Conservation (phyloP, 2,113 vertebrate genomes). For the Nothobranchius furzeri region DNA sequence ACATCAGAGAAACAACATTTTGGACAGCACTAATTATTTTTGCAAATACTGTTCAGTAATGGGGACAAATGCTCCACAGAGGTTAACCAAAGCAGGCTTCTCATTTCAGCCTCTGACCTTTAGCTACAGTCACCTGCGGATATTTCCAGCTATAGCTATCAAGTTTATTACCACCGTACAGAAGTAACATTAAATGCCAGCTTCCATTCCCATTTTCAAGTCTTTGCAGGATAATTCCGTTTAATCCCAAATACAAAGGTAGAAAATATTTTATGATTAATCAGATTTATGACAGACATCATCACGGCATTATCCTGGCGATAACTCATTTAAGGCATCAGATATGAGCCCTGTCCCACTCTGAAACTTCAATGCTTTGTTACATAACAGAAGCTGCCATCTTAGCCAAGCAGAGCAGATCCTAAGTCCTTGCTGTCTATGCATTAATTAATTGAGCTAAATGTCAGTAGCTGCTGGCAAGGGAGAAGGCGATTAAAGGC, state of each 20-base stretch:
- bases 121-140: not conserved
- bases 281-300: not conserved
- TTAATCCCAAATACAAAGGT: not conserved
- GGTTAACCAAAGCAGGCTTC: not conserved
- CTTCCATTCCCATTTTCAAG: not conserved
- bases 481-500: constrained; percentile 66
- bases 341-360: not conserved
- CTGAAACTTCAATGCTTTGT: constrained; percentile 2
- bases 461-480: constrained; percentile 75
- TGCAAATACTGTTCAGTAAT: not conserved
- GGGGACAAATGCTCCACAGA: not conserved
- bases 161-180: not conserved
- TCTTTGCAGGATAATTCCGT: not conserved
- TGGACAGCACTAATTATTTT: not conserved
- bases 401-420: constrained; percentile 37
- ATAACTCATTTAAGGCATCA: constrained; percentile 4
- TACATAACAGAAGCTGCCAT: constrained; percentile 38
- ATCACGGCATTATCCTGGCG: not conserved
- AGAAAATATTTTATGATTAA: not conserved
- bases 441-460: constrained; percentile 75
- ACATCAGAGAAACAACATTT: not conserved
- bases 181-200: not conserved
- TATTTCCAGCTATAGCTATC: not conserved
- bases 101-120: not conserved
- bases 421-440: constrained; percentile 51